Percentiles rank a stretch among this genome's conserved stretches.
phyloP scores from a whole-genome alignment of 2,888 invertebrate species.

The Phasia obesa region DNA sequence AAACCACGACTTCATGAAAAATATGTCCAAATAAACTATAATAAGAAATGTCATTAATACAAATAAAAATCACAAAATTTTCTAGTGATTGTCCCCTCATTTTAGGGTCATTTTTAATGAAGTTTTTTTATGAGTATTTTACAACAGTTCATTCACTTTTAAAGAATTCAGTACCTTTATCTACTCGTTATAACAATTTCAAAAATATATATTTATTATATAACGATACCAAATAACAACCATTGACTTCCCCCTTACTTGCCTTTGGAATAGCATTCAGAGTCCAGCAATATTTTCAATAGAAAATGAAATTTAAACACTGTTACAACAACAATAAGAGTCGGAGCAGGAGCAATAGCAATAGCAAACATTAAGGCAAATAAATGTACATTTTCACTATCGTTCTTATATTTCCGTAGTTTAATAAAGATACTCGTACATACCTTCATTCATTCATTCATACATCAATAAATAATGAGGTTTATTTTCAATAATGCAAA shows the following conservation, averaged over 20 bases:
- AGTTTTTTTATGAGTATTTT: slow-evolving; percentile 1
- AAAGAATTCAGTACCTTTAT: too few species aligned
- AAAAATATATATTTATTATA: slow-evolving; percentile 4
- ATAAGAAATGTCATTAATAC: background rate
- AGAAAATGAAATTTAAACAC: slow-evolving; percentile 20
- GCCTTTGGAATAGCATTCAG: slow-evolving; percentile 21
- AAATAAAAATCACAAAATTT: background rate
- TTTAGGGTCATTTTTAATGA: background rate
- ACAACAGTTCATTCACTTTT: slow-evolving; percentile 44
- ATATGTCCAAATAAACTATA: background rate
- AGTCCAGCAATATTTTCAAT: slow-evolving; percentile 9
- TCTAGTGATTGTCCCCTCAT: background rate
- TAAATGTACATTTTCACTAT: slow-evolving; percentile 24
- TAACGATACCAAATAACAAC: slow-evolving; percentile 16
- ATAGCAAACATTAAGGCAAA: background rate
- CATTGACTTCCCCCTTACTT: background rate
- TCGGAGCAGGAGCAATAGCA: background rate
- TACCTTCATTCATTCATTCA: background rate
- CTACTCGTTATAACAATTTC: slow-evolving; percentile 2
- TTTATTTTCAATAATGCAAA: slow-evolving; percentile 52
- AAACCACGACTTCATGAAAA: too few species aligned
- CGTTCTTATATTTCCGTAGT: background rate
- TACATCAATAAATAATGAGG: slow-evolving; percentile 66
- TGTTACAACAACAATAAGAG: slow-evolving; percentile 22
- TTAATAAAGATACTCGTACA: slow-evolving; percentile 9